phyloP scores from a whole-genome alignment of 2,113 vertebrate genomes.

The Centropus unirufus region DNA sequence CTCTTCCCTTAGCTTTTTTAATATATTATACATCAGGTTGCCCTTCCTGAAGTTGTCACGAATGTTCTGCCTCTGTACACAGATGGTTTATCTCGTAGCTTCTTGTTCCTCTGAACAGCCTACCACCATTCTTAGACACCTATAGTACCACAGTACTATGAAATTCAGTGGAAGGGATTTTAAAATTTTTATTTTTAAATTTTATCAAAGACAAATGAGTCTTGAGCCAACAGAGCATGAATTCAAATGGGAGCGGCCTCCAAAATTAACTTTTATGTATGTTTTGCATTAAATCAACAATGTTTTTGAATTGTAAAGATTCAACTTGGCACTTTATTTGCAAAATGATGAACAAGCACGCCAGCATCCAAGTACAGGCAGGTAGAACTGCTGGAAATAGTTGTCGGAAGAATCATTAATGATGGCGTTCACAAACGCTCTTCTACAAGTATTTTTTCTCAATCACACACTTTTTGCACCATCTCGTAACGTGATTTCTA shows the following conservation, averaged over 20 bases:
- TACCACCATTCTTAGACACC: neutral
- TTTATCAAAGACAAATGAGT: neutral
- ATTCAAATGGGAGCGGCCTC: neutral
- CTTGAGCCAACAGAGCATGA: neutral
- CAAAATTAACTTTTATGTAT: neutral
- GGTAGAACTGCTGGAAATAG: neutral
- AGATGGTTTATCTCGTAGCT: neutral
- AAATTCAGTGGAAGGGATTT: neutral
- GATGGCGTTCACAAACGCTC: too few relatives aligned
- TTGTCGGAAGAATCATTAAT: neutral
- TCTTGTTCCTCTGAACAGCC: neutral
- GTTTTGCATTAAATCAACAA: neutral
- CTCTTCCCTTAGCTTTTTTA: neutral
- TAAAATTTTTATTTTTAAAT: neutral
- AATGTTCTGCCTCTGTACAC: neutral
- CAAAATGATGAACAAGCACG: neutral
- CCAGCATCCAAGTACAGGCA: neutral
- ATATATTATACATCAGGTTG: accelerated
- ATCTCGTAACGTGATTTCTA: neutral
- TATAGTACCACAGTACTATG: neutral
- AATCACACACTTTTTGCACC: neutral
- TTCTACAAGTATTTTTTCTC: neutral
- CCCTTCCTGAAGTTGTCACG: neutral
- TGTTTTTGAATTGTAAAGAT: neutral
- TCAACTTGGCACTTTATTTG: neutral